Evolutionary conservation across 1,140 invertebrate genomes (phyloP), one percentile per base, ranked within the genome.

Genomic region (Ctenoplectra terminalis): DNA sequence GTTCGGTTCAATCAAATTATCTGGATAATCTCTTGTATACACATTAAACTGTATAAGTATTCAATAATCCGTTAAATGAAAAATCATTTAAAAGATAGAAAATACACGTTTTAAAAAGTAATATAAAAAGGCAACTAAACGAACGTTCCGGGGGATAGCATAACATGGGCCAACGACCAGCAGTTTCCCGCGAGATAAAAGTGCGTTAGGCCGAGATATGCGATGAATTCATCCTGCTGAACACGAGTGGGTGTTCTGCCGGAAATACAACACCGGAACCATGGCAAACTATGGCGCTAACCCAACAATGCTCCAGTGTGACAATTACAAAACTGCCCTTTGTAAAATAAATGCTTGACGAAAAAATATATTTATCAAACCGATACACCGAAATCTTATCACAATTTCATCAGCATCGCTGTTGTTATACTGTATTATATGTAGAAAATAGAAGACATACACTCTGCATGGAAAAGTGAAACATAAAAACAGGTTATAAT

Each of bases 101-200:
- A n/a, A n/a, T n/a, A n/a, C n/a, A n/a, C n/a, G n/a, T n/a, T n/a
- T n/a, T n/a, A 63, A 26, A 7, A 37, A 63, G 34, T 37, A 2
- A 23, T 3, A 37, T 4, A 34, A n/a, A 63, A n/a, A 0, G 1
- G 9, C 26, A 34, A 56, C 9, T 48, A 23, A 43, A 60, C 11
- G 26, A 71, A 37, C 37, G n/a, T 50, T 79, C 67, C 70, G 72
- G 82, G 83, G 83, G 72, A 82, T 77, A 64, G 72, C 76, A 66
- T 56, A 70, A 73, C 76, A 46, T 90, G 88, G 90, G 90, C 90
- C 90, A 91, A 91, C 81, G 90, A 91, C 90, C 90, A 91, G 87
- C 70, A 76, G 82, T 67, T 90, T 91, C 88, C 90, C 86, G 80
- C 73, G 56, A 88, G 90, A 90, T 90, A 90, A 87, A 90, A 83